A percentile compares a stretch with the other conserved stretches of the same genome.
Conservation (phyloP, 2,113 vertebrate species). For the Bettongia penicillata region DNA sequence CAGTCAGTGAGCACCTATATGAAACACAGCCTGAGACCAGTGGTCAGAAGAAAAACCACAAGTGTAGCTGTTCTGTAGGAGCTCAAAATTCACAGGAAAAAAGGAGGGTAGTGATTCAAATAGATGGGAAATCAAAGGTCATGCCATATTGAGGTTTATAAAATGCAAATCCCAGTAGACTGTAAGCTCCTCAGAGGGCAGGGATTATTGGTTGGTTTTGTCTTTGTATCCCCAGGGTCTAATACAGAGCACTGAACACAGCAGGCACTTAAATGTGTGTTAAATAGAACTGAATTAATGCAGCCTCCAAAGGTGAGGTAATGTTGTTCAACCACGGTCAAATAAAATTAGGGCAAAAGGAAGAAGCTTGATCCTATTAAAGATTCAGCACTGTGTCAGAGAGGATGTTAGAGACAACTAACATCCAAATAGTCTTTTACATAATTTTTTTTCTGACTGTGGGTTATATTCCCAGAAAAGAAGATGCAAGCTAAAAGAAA, state of each 20-base stretch:
- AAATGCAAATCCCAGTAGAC: background rate
- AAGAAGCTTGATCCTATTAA: background rate
- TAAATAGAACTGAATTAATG: background rate
- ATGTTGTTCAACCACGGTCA: background rate
- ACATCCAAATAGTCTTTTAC: background rate
- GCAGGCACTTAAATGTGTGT: background rate
- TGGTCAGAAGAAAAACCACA: too few species aligned
- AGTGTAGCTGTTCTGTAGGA: background rate
- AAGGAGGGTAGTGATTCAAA: background rate
- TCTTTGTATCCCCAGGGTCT: background rate
- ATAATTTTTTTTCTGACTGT: background rate
- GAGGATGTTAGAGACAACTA: background rate
- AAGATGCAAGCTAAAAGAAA: background rate
- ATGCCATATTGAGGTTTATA: background rate
- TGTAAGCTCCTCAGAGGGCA: background rate
- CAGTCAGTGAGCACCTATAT: background rate
- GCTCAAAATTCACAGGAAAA: constrained; percentile 22
- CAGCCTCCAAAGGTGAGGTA: background rate
- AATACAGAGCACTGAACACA: background rate
- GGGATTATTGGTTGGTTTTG: background rate
- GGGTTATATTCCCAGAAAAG: background rate
- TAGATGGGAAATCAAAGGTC: background rate
- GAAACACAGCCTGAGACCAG: background rate
- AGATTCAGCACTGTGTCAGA: background rate
- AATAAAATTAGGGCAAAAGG: background rate